Evolutionary conservation across 2,888 invertebrate species (phyloP).

Genomic region (Heliconius ismenius): DNA sequence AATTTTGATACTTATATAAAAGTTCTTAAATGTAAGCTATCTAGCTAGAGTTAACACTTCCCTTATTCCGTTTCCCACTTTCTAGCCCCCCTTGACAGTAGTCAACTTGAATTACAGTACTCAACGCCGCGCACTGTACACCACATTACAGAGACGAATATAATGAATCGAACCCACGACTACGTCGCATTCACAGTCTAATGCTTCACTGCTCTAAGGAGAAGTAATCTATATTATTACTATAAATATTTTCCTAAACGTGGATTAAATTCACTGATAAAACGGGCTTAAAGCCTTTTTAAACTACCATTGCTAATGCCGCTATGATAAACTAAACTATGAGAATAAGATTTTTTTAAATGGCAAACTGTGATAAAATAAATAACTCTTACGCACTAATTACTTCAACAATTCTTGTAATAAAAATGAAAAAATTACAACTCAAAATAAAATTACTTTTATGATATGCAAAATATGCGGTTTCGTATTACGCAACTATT

Average conservation of each 20-base stretch:
- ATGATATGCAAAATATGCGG: background rate
- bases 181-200: no score
- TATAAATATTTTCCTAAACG: no score
- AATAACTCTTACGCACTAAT: background rate
- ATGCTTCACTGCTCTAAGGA: no score
- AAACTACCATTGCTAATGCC: no score
- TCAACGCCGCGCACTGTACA: no score
- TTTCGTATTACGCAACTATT: constrained; percentile 14
- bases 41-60: no score
- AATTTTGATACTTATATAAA: background rate
- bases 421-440: background rate
- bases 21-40: background rate
- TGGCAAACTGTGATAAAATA: no score
- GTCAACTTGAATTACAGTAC: background rate
- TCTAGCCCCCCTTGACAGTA: background rate
- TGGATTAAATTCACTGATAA: no score
- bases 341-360: no score
- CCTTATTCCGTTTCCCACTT: background rate
- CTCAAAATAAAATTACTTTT: background rate
- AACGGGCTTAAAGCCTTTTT: no score
- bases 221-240: no score
- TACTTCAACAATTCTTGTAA: background rate
- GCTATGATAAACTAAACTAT: no score
- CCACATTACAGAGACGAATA: background rate
- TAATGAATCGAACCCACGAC: background rate